Evolutionary conservation across 2,797 vertebrate species (phyloP).

Genomic region (Crocodylus rhombifer): DNA sequence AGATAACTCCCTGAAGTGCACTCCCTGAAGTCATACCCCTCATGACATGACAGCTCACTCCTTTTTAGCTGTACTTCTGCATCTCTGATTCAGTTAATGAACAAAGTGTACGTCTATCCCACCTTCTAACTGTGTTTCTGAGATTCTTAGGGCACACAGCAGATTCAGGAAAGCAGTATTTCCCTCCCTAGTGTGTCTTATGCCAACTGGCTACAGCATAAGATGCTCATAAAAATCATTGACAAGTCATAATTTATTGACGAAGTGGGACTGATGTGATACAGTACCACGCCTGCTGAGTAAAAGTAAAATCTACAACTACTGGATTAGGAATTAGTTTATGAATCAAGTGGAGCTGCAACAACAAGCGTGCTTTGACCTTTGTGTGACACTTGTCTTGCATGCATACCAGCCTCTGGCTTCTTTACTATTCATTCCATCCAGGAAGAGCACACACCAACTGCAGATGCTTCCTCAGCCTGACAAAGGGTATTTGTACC

Average conservation of each 20-base stretch:
- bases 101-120: no score
- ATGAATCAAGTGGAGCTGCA: not conserved
- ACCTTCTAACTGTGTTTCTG: not conserved
- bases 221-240: not conserved
- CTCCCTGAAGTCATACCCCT: not conserved
- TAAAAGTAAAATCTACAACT: not conserved
- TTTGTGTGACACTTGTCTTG: not conserved
- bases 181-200: rapidly evolving
- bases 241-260: not conserved
- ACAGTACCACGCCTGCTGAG: not conserved
- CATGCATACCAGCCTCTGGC: no score
- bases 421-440: no score
- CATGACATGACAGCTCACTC: not conserved
- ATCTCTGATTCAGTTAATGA: no score
- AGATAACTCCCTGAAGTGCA: not conserved
- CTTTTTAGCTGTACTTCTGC: not conserved
- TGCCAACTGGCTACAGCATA: rapidly evolving
- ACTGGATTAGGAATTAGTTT: not conserved
- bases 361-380: not conserved
- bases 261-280: not conserved
- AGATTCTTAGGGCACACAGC: not conserved
- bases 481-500: no score
- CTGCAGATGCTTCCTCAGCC: no score
- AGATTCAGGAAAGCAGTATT: not conserved
- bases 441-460: no score